These are phyloP conservation scores for Lagorchestes hirsutus DNA, from an alignment of 2,797 vertebrate species.

Conservation along the genomic window DNA sequence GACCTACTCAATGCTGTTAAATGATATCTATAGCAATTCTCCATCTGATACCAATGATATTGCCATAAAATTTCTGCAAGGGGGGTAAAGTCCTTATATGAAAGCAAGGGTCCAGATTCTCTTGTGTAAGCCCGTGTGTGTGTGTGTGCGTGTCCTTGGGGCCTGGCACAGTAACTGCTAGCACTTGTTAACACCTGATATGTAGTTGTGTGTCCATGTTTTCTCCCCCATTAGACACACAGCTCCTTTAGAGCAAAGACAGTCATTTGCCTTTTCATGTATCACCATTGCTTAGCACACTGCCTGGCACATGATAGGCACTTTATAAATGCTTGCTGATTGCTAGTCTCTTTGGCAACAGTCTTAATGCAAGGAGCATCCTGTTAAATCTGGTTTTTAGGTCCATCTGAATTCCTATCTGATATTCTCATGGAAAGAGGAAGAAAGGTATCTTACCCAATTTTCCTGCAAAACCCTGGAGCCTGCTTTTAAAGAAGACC, in stretches of 20 bases:
- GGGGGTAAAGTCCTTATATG: background rate
- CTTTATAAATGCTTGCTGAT: background rate
- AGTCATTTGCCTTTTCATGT: background rate
- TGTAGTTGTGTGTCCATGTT: background rate
- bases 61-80: background rate
- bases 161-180: background rate
- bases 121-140: background rate
- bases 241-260: background rate
- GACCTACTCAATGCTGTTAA: background rate
- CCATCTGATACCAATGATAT: no score
- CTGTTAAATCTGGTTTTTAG: background rate
- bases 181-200: background rate
- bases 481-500: slow-evolving; percentile 11
- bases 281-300: background rate
- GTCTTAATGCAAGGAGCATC: background rate
- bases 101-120: background rate
- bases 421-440: background rate
- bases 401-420: background rate
- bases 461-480: background rate
- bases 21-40: background rate
- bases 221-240: background rate
- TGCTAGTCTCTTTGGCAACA: background rate
- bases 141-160: no score
- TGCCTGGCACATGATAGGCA: background rate
- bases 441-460: background rate